Percentiles rank a stretch among this genome's conserved stretches.
Conservation (phyloP, 1,140 invertebrate species). For the Tetraneura akinire region DNA sequence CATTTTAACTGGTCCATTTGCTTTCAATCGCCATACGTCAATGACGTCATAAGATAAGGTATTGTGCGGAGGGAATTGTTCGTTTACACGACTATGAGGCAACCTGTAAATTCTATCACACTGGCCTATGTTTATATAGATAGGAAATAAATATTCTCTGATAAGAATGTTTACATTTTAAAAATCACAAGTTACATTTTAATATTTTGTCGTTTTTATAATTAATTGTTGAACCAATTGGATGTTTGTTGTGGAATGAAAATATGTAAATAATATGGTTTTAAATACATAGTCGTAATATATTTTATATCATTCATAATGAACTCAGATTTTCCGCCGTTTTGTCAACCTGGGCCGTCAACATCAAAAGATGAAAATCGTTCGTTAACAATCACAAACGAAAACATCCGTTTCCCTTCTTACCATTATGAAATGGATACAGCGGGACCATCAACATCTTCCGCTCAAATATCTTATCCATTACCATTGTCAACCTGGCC, state of each 20-base stretch:
- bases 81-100: too few species aligned
- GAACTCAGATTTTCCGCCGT: constrained; percentile 12
- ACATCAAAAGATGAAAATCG: constrained; percentile 5
- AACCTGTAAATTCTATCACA: too few species aligned
- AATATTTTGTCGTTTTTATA: background rate
- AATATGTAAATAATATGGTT: background rate
- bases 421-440: background rate
- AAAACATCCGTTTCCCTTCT: constrained; percentile 4
- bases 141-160: background rate
- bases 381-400: background rate
- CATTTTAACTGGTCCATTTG: too few species aligned
- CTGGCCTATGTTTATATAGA: too few species aligned
- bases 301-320: background rate
- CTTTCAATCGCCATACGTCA: too few species aligned
- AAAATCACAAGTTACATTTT: background rate
- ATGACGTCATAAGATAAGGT: too few species aligned
- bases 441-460: background rate
- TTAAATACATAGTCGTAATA: background rate
- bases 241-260: background rate
- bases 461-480: background rate
- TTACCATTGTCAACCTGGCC: background rate
- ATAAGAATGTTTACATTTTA: background rate
- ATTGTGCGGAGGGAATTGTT: too few species aligned
- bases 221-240: background rate
- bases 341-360: constrained; percentile 10